These are phyloP conservation scores for Athalia rosae DNA, from an alignment of 2,888 invertebrate genomes.

Conservation along the genomic window DNA sequence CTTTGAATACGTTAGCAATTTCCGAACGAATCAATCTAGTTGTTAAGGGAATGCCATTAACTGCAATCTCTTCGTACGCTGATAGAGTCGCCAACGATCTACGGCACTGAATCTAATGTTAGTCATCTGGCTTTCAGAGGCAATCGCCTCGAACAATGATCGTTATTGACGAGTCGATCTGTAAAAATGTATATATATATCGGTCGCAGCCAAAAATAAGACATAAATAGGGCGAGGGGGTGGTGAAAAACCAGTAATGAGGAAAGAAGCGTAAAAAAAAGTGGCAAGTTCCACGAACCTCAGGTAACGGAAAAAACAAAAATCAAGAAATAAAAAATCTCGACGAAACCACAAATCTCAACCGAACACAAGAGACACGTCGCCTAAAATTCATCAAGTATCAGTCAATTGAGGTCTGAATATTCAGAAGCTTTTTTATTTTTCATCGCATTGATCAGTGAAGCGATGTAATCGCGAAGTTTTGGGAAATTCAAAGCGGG, in stretches of 20 bases:
- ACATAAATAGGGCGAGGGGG: background rate
- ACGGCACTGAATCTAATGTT: constrained; percentile 15
- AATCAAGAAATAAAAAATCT: background rate
- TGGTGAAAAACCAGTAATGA: background rate
- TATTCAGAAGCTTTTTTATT: background rate
- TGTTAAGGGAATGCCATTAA: constrained; percentile 25
- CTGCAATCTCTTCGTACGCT: constrained; percentile 26
- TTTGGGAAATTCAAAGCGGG: background rate
- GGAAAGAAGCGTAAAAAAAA: background rate
- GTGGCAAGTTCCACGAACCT: background rate
- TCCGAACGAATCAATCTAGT: constrained; percentile 33
- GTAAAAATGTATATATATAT: constrained; percentile 24
- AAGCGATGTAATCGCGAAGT: background rate
- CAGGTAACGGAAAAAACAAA: background rate
- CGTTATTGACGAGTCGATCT: constrained; percentile 36
- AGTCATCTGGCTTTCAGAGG: constrained; percentile 29
- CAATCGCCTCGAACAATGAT: constrained; percentile 28
- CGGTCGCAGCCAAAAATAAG: constrained; percentile 13
- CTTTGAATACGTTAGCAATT: constrained; percentile 35
- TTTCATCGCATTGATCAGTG: background rate
- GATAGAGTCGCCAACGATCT: constrained; percentile 39
- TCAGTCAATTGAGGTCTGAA: no score
- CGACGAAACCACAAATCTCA: constrained; percentile 12
- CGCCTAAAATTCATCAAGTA: background rate
- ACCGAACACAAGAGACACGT: background rate